These are phyloP conservation scores for Dicrurus megarhynchus DNA, from an alignment of 2,113 vertebrate species.

Conservation along the genomic window DNA sequence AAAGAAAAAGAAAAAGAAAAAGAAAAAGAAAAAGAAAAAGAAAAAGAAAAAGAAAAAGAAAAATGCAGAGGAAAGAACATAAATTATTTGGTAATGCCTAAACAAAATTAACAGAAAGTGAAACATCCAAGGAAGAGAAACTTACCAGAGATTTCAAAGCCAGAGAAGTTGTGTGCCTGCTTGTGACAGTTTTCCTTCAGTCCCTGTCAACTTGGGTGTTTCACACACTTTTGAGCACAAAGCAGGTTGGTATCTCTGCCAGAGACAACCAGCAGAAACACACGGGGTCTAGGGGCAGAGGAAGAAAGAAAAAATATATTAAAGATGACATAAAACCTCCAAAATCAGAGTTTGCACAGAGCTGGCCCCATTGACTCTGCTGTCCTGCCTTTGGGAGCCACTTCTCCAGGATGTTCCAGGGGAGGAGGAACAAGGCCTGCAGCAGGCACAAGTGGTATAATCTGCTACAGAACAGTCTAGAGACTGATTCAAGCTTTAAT, in stretches of 20 bases:
- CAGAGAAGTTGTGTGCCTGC: background rate
- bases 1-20: too few species aligned
- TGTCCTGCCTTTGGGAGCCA: background rate
- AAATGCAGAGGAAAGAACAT: background rate
- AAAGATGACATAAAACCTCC: background rate
- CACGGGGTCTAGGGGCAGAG: background rate
- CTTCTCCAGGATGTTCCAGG: background rate
- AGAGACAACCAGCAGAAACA: background rate
- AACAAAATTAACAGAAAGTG: background rate
- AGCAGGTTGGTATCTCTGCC: background rate
- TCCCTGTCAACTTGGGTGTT: background rate
- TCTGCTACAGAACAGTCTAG: background rate
- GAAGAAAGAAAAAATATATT: background rate
- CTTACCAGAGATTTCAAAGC: background rate
- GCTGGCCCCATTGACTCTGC: background rate
- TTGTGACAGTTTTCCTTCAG: background rate
- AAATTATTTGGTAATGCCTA: background rate
- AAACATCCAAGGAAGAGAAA: background rate
- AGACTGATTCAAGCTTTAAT: background rate
- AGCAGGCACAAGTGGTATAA: background rate
- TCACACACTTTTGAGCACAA: background rate
- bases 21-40: too few species aligned
- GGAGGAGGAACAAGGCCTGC: background rate
- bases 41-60: background rate
- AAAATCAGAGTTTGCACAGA: background rate